A percentile compares a stretch with the other conserved stretches of the same genome.
Conservation (phyloP, 2,113 vertebrate genomes). For the Trematomus loennbergii region DNA sequence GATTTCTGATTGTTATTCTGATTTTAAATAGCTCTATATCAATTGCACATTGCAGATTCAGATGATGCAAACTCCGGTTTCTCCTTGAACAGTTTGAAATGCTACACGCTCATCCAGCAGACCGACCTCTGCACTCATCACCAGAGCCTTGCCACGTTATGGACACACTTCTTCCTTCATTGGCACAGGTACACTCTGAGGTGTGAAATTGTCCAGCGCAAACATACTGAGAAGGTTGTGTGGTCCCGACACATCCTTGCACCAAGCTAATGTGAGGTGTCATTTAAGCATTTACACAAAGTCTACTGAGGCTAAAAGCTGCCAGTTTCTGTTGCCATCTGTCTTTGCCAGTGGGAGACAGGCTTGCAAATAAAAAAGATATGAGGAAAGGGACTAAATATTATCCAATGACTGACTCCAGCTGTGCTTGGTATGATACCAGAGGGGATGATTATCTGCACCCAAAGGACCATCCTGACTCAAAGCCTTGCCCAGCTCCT, state of each 20-base stretch:
- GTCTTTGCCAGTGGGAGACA: constrained; percentile 32
- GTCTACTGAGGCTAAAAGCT: constrained; percentile 28
- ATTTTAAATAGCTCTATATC: neutral
- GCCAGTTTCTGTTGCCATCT: constrained; percentile 36
- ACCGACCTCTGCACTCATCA: neutral
- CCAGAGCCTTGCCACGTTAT: neutral
- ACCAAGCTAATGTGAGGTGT: constrained; percentile 25
- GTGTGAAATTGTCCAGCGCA: neutral
- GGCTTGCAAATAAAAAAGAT: constrained; percentile 21
- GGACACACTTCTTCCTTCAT: neutral
- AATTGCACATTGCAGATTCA: neutral
- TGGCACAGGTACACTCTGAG: neutral
- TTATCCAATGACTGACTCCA: constrained; percentile 45
- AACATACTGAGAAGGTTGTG: neutral
- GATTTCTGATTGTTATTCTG: too few species aligned
- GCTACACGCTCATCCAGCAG: neutral
- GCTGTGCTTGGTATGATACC: constrained; percentile 47
- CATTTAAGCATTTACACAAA: constrained; percentile 13
- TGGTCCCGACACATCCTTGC: constrained; percentile 5
- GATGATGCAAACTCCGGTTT: neutral
- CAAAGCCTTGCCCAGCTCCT: constrained; percentile 39
- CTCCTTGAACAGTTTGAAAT: neutral
- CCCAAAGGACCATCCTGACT: constrained; percentile 42
- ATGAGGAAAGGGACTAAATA: constrained; percentile 31
- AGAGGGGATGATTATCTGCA: constrained; percentile 65